Conservation (phyloP, 2,888 invertebrate genomes). For the Bedellia somnulentella region DNA sequence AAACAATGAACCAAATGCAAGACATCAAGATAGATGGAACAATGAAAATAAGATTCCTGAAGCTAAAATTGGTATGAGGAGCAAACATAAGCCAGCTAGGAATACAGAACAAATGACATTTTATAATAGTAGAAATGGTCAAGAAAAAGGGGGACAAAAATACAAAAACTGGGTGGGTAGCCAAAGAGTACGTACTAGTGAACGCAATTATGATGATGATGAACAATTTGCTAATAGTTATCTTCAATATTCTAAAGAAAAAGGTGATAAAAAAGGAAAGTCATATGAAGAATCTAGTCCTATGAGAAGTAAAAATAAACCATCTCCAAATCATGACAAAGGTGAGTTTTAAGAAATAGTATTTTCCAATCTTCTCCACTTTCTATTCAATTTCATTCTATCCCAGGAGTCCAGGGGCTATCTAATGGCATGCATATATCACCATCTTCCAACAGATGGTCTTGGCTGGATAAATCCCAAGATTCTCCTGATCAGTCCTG, state of each 20-base stretch:
- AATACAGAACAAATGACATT: slow-evolving; percentile 17
- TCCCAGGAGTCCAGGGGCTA: too few species aligned
- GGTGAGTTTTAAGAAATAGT: too few species aligned
- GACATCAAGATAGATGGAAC: neutral
- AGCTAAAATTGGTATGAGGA: slow-evolving; percentile 11
- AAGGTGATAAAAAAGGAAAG: slow-evolving; percentile 3
- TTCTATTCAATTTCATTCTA: too few species aligned
- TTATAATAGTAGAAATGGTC: slow-evolving; percentile 1
- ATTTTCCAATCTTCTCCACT: too few species aligned
- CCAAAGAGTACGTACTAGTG: slow-evolving; percentile 29
- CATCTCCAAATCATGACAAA: slow-evolving; percentile 2
- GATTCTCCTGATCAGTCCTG: too few species aligned
- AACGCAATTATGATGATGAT: slow-evolving; percentile 33
- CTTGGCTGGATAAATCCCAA: too few species aligned
- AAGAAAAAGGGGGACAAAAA: too few species aligned
- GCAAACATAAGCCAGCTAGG: slow-evolving; percentile 10
- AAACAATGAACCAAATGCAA: slow-evolving; percentile 1
- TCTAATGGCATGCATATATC: too few species aligned
- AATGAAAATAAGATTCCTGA: neutral
- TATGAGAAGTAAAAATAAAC: slow-evolving; percentile 6
- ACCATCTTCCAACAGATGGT: too few species aligned
- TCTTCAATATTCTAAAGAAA: slow-evolving; percentile 25
- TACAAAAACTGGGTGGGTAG: slow-evolving; percentile 33
- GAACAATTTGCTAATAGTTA: slow-evolving; percentile 44
- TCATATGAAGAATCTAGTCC: slow-evolving; percentile 4